Conservation (phyloP, 2,797 vertebrate species). For the Propithecus perrieri region DNA sequence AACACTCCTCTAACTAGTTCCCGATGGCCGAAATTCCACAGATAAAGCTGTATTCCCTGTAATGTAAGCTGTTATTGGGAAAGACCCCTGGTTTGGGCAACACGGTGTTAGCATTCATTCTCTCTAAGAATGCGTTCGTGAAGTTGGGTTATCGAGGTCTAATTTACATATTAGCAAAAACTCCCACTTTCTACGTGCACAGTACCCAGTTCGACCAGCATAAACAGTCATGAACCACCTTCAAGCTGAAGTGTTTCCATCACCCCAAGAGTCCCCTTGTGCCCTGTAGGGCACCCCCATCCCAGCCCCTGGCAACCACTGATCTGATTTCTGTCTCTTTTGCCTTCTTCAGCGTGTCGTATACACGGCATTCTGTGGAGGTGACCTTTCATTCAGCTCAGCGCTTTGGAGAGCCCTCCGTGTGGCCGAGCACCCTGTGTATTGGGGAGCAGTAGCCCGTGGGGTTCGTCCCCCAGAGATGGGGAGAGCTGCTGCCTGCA, state of each 20-base stretch:
- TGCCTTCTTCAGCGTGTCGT: not conserved
- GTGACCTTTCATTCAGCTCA: not conserved
- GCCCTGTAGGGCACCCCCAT: not conserved
- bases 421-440: not conserved
- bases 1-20: not conserved
- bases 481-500: not conserved
- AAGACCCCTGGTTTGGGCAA: not conserved
- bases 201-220: not conserved
- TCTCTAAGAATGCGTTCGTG: not conserved
- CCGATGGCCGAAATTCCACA: not conserved
- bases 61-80: not conserved
- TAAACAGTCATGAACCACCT: not conserved
- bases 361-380: fast-evolving
- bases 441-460: not conserved
- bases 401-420: no score
- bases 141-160: not conserved
- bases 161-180: not conserved
- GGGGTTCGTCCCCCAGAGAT: not conserved
- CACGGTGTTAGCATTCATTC: not conserved
- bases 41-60: not conserved
- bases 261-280: no score
- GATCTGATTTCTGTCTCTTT: not conserved
- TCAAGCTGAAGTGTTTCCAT: not conserved
- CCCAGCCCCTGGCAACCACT: not conserved
- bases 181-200: not conserved